phyloP scores from a whole-genome alignment of 30 jellyfish, hydroid and myxozoan species.

The Turritopsis dohrnii region DNA sequence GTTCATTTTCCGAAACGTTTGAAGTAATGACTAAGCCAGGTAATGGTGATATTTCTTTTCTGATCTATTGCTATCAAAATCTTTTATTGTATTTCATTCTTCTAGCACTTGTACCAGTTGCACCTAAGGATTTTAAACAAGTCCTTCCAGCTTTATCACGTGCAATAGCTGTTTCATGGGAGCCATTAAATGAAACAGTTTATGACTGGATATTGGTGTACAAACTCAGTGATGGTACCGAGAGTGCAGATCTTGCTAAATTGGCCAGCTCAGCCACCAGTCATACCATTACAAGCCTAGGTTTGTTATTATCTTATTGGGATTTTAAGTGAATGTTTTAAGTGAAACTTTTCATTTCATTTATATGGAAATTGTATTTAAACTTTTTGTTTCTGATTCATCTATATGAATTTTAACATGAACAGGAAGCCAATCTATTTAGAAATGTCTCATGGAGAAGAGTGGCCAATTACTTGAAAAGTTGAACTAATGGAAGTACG shows the following conservation, averaged over 20 bases:
- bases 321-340: too few relatives aligned
- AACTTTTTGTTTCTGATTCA: too few relatives aligned
- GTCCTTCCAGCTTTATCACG: neutral
- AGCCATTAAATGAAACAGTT: neutral
- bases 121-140: neutral
- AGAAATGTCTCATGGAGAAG: too few relatives aligned
- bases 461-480: too few relatives aligned
- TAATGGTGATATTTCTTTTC: neutral
- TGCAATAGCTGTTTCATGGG: neutral
- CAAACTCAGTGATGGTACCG: neutral
- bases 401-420: too few relatives aligned
- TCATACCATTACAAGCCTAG: neutral
- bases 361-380: neutral
- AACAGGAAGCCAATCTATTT: too few relatives aligned
- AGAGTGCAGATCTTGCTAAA: neutral
- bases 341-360: neutral
- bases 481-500: too few relatives aligned
- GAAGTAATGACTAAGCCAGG: neutral
- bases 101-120: neutral
- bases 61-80: neutral
- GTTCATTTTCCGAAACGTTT: neutral
- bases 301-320: neutral
- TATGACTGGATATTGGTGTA: neutral
- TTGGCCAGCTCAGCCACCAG: neutral
- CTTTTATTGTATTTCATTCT: neutral